phyloP scores from a whole-genome alignment of 2,797 vertebrate species.

The Poeciliopsis gracilis region DNA sequence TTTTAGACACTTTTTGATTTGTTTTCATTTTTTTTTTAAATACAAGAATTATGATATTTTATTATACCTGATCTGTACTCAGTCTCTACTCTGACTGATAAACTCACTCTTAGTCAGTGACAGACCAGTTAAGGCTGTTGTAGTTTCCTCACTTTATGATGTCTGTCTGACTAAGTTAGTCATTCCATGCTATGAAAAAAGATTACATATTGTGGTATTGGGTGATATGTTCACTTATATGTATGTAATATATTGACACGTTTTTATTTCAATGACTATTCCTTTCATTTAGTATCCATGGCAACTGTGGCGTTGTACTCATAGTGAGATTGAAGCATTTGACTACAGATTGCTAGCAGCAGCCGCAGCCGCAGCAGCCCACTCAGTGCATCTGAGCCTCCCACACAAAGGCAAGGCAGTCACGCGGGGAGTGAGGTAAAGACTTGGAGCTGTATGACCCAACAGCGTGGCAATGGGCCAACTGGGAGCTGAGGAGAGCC shows the following conservation, averaged over 20 bases:
- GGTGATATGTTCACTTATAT: neutral
- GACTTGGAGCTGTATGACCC: conserved; percentile 80
- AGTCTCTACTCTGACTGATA: neutral
- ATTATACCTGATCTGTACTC: neutral
- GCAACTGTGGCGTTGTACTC: conserved; percentile 63
- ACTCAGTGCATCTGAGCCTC: conserved; percentile 76
- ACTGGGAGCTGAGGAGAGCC: conserved; percentile 76
- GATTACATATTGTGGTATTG: neutral
- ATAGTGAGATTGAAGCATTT: conserved; percentile 70
- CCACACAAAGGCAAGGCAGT: conserved; percentile 81
- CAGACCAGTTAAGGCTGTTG: neutral
- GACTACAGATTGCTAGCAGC: conserved; percentile 71
- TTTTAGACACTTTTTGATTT: neutral
- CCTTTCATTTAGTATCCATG: conserved; percentile 59
- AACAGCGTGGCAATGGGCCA: conserved; percentile 77
- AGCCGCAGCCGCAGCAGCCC: conserved; percentile 62
- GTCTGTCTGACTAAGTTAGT: neutral
- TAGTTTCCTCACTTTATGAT: neutral
- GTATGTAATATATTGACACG: neutral
- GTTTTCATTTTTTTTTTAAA: neutral
- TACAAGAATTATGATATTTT: neutral
- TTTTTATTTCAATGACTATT: neutral
- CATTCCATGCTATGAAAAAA: neutral
- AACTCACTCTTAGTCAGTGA: neutral
- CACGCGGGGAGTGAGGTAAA: conserved; percentile 79